Evolutionary conservation across 2,113 vertebrate species (phyloP), one percentile per base, ranked within the genome.

Genomic region (Microtus richardsoni): DNA sequence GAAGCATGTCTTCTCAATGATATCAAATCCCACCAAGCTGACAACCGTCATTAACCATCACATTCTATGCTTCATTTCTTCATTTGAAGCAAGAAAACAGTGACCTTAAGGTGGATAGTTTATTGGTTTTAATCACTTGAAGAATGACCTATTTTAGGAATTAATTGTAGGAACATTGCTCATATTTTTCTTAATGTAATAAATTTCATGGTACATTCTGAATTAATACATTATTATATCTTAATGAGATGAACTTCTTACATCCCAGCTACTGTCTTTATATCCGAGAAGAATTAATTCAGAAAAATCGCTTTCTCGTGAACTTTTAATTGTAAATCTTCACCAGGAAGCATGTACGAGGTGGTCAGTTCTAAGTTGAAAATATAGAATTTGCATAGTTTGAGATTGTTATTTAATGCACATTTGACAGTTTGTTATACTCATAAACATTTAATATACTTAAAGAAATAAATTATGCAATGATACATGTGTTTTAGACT

Each of bases 211-310:
- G 7, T 4, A 83, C 21, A 60, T 80, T 94, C 66, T 79, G 54
- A 82, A 68, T 93, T 91, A 87, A 93, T 89, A 49, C 44, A 83
- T 64, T n/a, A 94, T 36, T 58, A 1, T 86, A 75, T 1, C 22
- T 70, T 93, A 75, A 54, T 87, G 19, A 95, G 89, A 78, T 58
- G 11, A 91, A 58, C 44, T 89, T 88, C 11, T 66, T 78, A 75
- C 2, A 33, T 70, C 36, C 68, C 17, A 83, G 17, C 74, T 94
- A 30, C 22, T 77, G 6, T 47, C 54, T 74, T 39, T 78, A 11
- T 91, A 33, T 74, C 52, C 82, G 54, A 58, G 22, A 75, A 71
- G 17, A 19, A 4, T 22, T 88, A 82, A 75, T 88, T 47, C 14
- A 44, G n/a, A 14, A 83, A 83, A 83, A 60, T 58, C 62, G 36